Base-by-base conservation (phyloP, 2,888 invertebrate species). In the Orchesellides sinensis region DNA sequence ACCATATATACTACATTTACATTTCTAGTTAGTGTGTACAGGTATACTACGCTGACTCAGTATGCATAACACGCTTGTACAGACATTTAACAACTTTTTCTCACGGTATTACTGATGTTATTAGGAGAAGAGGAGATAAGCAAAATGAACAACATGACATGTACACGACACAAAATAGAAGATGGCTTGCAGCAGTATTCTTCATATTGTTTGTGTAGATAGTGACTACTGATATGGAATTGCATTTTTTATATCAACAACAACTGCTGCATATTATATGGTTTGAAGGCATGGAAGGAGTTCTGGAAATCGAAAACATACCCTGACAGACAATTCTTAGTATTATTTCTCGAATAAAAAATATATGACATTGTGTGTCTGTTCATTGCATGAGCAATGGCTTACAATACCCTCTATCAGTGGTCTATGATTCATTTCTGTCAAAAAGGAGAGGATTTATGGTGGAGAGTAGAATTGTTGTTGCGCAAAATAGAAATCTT, bases 361-460 rank as follows among this genome's bases (percentile, higher is more conserved):
- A n/a, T n/a, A n/a, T n/a, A n/a, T n/a, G n/a, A n/a, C n/a, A n/a
- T n/a, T n/a, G n/a, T n/a, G n/a, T n/a, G n/a, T n/a, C n/a, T n/a
- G n/a, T n/a, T n/a, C n/a, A n/a, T n/a, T n/a, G n/a, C n/a, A n/a
- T n/a, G n/a, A n/a, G n/a, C n/a, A n/a, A n/a, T n/a, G n/a, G n/a
- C n/a, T n/a, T n/a, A n/a, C n/a, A n/a, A n/a, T n/a, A n/a, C n/a
- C n/a, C 65, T 27, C 21, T 25, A 54, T 52, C 12, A 32, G 14
- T 27, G n/a, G 27, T 27, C 47, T 19, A 19, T 40, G 45, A 61
- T 61, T 63, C 17, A 49, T 19, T 59, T 23, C 29, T 63, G 47
- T 63, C 73, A 49, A 8, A 32, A 32, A 59, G 61, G 25, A 47
- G 49, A 27, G 21, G 61, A 73, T 73, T 72, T 72, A 72, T 59